These are phyloP conservation scores for Philotrypesis tridentata DNA, from an alignment of 1,140 invertebrate species.

Conservation along the genomic window DNA sequence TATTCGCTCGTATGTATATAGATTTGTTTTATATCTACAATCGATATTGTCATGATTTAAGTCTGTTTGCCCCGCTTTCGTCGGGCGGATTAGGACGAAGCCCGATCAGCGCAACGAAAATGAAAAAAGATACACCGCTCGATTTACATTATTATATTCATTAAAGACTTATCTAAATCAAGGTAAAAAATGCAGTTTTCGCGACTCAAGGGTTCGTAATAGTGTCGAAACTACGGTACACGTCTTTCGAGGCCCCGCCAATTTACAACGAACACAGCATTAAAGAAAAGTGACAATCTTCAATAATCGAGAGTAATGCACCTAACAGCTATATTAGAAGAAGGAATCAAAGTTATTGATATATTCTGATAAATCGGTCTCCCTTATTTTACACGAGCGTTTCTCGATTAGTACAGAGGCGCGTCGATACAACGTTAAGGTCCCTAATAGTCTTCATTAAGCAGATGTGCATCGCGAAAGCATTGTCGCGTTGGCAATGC, in stretches of 20 bases:
- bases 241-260: not conserved
- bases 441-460: conserved; percentile 35
- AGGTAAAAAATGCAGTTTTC: conserved; percentile 12
- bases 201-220: not conserved
- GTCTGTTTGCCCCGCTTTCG: conserved; percentile 37
- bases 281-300: too few relatives aligned
- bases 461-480: conserved; percentile 11
- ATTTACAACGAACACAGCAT: not conserved
- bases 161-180: conserved; percentile 19
- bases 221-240: not conserved
- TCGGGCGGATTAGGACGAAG: not conserved
- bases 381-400: too few relatives aligned
- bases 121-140: not conserved
- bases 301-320: too few relatives aligned
- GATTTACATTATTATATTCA: not conserved
- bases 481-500: not conserved
- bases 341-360: too few relatives aligned
- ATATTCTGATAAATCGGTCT: too few relatives aligned
- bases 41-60: conserved; percentile 66
- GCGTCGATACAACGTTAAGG: conserved; percentile 24
- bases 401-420: not conserved
- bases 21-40: conserved; percentile 57
- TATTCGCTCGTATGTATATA: conserved; percentile 49
- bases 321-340: too few relatives aligned
- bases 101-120: not conserved